Conservation (phyloP, 2,888 invertebrate species). For the Melieria crassipennis region DNA sequence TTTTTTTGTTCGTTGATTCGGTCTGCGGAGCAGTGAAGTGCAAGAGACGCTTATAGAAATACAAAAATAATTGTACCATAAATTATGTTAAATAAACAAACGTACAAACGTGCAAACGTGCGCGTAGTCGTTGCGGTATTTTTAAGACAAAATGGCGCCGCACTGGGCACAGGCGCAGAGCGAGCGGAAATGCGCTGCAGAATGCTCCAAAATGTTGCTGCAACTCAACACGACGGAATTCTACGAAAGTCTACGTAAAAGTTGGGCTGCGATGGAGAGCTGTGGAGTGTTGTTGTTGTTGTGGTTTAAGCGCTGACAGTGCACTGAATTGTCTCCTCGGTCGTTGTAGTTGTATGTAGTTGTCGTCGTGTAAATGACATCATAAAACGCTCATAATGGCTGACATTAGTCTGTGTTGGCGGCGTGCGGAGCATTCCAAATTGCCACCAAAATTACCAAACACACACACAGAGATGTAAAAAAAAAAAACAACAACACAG, state of each 20-base stretch:
- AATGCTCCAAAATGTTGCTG: too few relatives aligned
- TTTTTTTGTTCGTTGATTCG: too few relatives aligned
- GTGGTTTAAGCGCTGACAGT: too few relatives aligned
- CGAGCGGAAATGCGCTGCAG: too few relatives aligned
- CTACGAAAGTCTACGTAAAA: too few relatives aligned
- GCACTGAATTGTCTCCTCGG: too few relatives aligned
- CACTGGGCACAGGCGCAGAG: not conserved
- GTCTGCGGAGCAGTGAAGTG: too few relatives aligned
- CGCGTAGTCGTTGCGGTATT: constrained; percentile 35
- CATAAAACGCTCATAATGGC: not conserved
- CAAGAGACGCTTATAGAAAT: not conserved
- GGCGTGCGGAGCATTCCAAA: not conserved
- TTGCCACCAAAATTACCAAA: not conserved
- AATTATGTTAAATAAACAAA: constrained; percentile 35
- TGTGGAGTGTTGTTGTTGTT: too few relatives aligned
- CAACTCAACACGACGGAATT: too few relatives aligned
- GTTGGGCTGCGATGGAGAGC: too few relatives aligned
- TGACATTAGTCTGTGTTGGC: constrained; percentile 6
- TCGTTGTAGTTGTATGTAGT: not conserved
- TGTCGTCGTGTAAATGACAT: constrained; percentile 7
- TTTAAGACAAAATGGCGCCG: constrained; percentile 19
- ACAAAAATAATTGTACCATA: constrained; percentile 26
- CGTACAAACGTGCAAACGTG: not conserved
- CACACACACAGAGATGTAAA: too few relatives aligned
- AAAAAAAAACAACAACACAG: too few relatives aligned